A percentile compares a stretch with the other conserved stretches of the same genome.
phyloP scores from a whole-genome alignment of 2,888 invertebrate genomes.

The Eilema depressum region DNA sequence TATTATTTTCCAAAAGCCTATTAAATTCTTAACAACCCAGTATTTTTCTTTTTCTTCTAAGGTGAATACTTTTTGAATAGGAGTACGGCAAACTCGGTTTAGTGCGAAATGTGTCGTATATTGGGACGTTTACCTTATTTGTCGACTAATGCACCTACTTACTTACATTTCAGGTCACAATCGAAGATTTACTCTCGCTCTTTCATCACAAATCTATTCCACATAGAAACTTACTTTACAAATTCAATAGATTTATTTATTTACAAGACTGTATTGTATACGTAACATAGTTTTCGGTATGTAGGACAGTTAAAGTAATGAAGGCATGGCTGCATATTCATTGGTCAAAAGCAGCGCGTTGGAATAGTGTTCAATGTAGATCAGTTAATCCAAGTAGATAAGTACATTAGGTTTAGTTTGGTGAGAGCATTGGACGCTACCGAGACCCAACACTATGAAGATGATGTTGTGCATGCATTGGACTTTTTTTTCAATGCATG shows the following conservation, averaged over 20 bases:
- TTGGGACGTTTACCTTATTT: too few species aligned
- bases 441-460: too few species aligned
- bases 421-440: not conserved
- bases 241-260: not conserved
- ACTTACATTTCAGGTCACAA: constrained; percentile 41
- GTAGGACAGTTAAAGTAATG: constrained; percentile 13
- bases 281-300: constrained; percentile 15
- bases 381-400: not conserved
- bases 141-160: constrained; percentile 42
- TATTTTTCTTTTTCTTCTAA: too few species aligned
- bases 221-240: not conserved
- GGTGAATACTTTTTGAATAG: too few species aligned
- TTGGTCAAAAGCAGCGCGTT: not conserved
- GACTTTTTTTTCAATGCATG: too few species aligned
- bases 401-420: not conserved
- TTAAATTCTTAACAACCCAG: too few species aligned
- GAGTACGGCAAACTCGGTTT: too few species aligned
- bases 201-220: not conserved
- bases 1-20: too few species aligned
- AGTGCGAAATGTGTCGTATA: too few species aligned
- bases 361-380: not conserved
- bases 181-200: constrained; percentile 24
- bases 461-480: too few species aligned
- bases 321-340: constrained; percentile 1
- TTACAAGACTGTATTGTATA: constrained; percentile 1